Conservation (phyloP, 2,797 vertebrate species). For the Peromyscus attwateri region DNA sequence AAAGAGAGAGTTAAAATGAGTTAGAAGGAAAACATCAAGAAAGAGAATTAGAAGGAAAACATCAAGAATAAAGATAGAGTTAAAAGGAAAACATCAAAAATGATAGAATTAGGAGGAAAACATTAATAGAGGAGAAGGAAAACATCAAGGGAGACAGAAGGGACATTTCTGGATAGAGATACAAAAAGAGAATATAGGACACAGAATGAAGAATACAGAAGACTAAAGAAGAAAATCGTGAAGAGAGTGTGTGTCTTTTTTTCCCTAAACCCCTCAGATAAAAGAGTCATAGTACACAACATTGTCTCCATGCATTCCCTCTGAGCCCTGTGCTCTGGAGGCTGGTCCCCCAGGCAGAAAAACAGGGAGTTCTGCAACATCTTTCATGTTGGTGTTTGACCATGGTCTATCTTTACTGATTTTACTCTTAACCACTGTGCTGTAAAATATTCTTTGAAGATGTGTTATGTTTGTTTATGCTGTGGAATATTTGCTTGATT, state of each 20-base stretch:
- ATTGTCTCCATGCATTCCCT: not conserved
- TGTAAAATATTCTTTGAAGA: not conserved
- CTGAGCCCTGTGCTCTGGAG: not conserved
- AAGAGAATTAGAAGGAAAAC: no score
- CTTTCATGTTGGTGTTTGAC: not conserved
- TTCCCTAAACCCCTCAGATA: not conserved
- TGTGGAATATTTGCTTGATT: no score
- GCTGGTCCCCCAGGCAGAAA: not conserved
- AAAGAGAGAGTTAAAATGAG: not conserved
- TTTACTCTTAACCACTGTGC: not conserved
- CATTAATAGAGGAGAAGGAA: no score
- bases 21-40: not conserved
- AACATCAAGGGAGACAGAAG: no score
- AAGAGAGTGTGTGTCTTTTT: not conserved
- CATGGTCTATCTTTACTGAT: not conserved
- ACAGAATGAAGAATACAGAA: not conserved
- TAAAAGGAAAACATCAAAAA: not conserved
- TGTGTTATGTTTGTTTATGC: no score
- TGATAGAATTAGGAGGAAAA: no score
- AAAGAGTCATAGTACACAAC: not conserved
- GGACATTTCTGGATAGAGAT: not conserved
- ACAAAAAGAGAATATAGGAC: not conserved
- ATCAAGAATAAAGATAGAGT: no score
- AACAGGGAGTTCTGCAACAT: not conserved
- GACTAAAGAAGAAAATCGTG: not conserved